Evolutionary conservation across 1,140 invertebrate genomes (phyloP), one percentile per base, ranked within the genome.

Genomic region (Hylaeus anthracinus): DNA sequence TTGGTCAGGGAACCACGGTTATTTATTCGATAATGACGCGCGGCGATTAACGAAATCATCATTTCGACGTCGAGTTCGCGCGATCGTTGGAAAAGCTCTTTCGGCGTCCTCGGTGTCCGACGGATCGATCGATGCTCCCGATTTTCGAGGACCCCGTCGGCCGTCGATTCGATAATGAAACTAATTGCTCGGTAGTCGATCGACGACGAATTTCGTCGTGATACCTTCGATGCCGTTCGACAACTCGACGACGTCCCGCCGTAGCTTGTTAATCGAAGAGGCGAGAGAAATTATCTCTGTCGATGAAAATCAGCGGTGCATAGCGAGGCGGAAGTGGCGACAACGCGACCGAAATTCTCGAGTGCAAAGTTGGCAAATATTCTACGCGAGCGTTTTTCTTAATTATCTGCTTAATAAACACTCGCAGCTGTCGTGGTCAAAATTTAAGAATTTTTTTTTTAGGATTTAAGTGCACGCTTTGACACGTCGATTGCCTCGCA

Each of bases 11-110:
- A 56, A 58, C 39, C 10, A 6, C 8, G 15, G 39, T 53, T 65
- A 39, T 76, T 76, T 77, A 60, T 60, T 14, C 43, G 26, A 14
- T 64, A 56, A 66, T 37, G 72, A 53, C 48, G 15, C 14, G 2
- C 5, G 4, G 1, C 37, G 58, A 74, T 64, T 64, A 74, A 74
- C 9, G 60, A 45, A 14, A 64, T 26, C 55, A n/a, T 26, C 55
- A 3, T 14, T 14, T 26, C 6, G 15, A 3, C 12, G 9, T 2
- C 3, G 14, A 58, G 14, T 15, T 65, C 63, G 12, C 15, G 3
- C 61, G 39, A 43, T 14, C 39, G 39, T 9, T 14, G 10, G 43
- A 14, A 41, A 10, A 3, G 61, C 4, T 45, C 12, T n/a, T 41
- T 10, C 3, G 37, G 6, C 37, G 60, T 41, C 26, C 58, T 26